Conservation (phyloP, 2,888 invertebrate species). For the Trichogramma dendrolimi region DNA sequence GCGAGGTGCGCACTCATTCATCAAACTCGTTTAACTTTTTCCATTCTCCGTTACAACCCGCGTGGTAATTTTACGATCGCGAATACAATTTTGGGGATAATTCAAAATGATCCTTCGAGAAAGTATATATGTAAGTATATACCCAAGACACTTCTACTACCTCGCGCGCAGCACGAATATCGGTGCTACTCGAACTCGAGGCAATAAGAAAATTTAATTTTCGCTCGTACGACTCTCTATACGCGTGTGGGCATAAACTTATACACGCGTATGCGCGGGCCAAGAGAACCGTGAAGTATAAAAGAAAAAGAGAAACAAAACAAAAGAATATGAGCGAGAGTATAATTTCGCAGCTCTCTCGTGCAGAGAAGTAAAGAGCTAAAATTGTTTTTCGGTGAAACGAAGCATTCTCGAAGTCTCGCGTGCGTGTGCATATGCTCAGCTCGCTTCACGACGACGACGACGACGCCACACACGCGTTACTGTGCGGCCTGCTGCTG, state of each 20-base stretch:
- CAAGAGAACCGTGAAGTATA: not conserved
- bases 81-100: no score
- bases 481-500: constrained; percentile 34
- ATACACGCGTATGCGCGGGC: no score
- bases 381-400: constrained; percentile 45
- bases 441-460: no score
- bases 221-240: constrained; percentile 16
- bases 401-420: constrained; percentile 41
- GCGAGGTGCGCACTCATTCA: not conserved
- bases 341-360: constrained; percentile 7
- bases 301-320: constrained; percentile 5
- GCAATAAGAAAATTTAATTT: constrained; percentile 22
- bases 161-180: no score
- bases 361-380: constrained; percentile 1
- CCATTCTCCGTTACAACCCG: no score
- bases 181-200: not conserved
- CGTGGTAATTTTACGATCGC: no score
- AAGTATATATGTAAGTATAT: no score
- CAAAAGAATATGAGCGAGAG: constrained; percentile 5
- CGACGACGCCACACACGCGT: no score
- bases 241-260: no score
- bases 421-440: constrained; percentile 17
- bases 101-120: no score
- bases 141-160: no score
- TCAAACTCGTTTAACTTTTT: no score